A percentile compares a stretch with the other conserved stretches of the same genome.
Conservation (phyloP, 2,888 invertebrate species). For the Latrodectus hesperus region DNA sequence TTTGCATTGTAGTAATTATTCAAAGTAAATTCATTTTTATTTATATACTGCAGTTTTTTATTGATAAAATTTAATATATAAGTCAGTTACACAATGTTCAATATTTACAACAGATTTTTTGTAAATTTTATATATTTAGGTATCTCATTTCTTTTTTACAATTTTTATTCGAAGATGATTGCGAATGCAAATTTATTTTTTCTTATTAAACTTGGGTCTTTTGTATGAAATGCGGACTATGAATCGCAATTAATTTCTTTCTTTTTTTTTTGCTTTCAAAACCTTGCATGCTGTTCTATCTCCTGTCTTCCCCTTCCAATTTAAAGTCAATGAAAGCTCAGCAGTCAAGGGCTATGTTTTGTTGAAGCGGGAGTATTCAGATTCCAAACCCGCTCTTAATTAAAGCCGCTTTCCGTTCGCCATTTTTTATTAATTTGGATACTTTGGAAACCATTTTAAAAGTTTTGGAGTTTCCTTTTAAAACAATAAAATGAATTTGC, state of each 20-base stretch:
- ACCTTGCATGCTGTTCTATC: conserved; percentile 6
- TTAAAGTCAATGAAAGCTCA: conserved; percentile 14
- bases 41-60: too few relatives aligned
- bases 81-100: too few relatives aligned
- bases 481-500: background rate
- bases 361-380: background rate
- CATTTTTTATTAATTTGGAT: conserved; percentile 30
- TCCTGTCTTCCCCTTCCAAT: conserved; percentile 7
- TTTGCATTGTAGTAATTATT: too few relatives aligned
- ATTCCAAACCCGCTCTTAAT: conserved; percentile 34
- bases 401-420: conserved; percentile 30
- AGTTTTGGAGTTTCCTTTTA: conserved; percentile 28
- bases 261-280: conserved; percentile 8
- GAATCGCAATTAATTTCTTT: conserved; percentile 52
- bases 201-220: conserved; percentile 3
- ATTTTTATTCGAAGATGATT: too few relatives aligned
- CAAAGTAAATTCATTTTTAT: too few relatives aligned
- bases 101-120: too few relatives aligned
- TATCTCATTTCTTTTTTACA: too few relatives aligned
- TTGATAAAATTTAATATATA: too few relatives aligned
- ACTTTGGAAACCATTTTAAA: conserved; percentile 35
- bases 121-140: too few relatives aligned
- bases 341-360: conserved; percentile 11
- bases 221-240: conserved; percentile 10
- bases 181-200: background rate